Conservation (phyloP, 2,113 vertebrate genomes). For the Recurvirostra avosetta region DNA sequence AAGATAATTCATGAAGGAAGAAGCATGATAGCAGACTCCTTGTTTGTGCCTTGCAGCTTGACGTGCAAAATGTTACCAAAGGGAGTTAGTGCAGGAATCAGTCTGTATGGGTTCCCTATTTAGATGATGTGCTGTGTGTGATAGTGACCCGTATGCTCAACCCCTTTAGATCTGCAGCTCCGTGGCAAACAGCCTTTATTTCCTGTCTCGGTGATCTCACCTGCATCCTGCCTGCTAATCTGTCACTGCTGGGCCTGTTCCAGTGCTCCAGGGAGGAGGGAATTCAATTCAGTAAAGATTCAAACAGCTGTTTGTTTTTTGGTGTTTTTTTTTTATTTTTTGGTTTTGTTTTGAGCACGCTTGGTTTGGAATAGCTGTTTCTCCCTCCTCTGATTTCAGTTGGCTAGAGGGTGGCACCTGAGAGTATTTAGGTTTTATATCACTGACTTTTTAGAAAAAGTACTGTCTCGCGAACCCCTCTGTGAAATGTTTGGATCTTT, state of each 20-base stretch:
- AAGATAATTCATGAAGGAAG: background rate
- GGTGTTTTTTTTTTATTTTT: background rate
- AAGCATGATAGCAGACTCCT: background rate
- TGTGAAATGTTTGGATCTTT: background rate
- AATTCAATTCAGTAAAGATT: background rate
- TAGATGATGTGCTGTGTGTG: background rate
- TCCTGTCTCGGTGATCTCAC: slow-evolving; percentile 30
- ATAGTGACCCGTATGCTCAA: background rate
- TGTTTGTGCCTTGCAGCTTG: background rate
- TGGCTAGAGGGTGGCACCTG: background rate
- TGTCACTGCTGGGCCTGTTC: background rate
- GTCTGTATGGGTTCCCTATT: background rate
- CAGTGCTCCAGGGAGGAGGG: background rate
- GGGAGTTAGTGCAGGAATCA: background rate
- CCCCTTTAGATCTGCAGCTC: background rate
- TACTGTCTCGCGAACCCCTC: background rate
- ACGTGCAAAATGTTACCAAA: background rate
- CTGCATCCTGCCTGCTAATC: slow-evolving; percentile 45
- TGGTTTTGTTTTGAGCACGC: background rate
- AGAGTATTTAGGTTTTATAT: background rate
- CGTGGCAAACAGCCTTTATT: background rate
- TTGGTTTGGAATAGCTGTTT: background rate
- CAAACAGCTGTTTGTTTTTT: background rate
- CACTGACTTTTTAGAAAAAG: background rate
- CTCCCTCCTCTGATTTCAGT: background rate